Evolutionary conservation across 2,113 vertebrate genomes (phyloP).

Genomic region (Scalopus aquaticus): DNA sequence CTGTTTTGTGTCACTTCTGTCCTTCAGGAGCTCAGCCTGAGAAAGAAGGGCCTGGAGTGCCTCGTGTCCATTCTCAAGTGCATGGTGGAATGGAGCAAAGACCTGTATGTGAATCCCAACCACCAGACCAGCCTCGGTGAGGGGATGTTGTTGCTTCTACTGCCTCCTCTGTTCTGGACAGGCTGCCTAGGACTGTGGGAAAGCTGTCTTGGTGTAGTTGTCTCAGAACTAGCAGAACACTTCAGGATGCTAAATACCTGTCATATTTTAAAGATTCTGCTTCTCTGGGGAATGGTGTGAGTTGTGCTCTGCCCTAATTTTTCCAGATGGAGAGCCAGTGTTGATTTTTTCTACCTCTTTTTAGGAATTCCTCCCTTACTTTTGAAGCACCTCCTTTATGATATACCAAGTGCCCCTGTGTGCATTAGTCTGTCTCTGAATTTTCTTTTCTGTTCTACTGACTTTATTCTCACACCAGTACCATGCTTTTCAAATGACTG

Average conservation of each 20-base stretch:
- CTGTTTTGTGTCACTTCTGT: constrained; percentile 15
- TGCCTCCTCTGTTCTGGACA: accelerated
- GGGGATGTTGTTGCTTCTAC: background rate
- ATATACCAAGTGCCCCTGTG: background rate
- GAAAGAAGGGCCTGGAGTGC: constrained; percentile 98
- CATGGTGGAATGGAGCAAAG: constrained; percentile 99
- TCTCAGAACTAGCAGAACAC: background rate
- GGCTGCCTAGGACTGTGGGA: accelerated
- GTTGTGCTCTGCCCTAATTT: background rate
- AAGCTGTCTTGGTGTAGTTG: background rate
- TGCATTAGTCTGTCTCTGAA: background rate
- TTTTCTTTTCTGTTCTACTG: background rate
- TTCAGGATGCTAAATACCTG: background rate
- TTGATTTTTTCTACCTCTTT: too few species aligned
- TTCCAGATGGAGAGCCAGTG: background rate
- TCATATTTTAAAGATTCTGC: background rate
- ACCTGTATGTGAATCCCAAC: constrained; percentile 98
- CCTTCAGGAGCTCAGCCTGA: constrained; percentile 93
- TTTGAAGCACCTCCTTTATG: background rate
- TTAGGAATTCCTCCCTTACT: background rate
- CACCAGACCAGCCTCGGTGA: constrained; percentile 95
- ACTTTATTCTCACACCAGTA: background rate
- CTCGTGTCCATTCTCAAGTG: constrained; percentile 98
- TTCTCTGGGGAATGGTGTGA: background rate
- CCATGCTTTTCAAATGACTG: background rate